Conservation (phyloP, 2,797 vertebrate species). For the Ctenopoma kingsleyae region DNA sequence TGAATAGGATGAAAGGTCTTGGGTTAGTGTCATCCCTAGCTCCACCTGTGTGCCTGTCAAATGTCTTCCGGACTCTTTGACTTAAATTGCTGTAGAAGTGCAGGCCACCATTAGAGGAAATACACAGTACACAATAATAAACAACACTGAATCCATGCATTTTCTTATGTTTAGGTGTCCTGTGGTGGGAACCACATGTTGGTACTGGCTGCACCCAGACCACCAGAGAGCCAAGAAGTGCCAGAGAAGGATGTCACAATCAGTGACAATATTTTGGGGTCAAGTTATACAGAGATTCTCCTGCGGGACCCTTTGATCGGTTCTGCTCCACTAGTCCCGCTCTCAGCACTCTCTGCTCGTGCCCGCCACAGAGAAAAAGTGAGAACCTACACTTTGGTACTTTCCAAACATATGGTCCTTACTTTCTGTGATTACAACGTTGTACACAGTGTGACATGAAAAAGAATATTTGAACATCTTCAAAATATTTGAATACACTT, state of each 20-base stretch:
- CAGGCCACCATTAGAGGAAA: neutral
- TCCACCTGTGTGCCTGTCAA: neutral
- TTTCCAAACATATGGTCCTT: neutral
- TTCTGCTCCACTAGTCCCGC: conserved; percentile 54
- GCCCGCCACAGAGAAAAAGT: conserved; percentile 88
- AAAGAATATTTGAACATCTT: too few species aligned
- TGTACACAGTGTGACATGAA: too few species aligned
- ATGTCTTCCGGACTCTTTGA: neutral
- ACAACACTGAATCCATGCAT: conserved; percentile 7
- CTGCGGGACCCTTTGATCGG: conserved; percentile 52
- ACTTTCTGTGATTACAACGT: neutral
- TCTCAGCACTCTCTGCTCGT: conserved; percentile 80
- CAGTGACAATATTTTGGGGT: conserved; percentile 58
- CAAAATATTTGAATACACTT: too few species aligned
- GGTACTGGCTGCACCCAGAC: conserved; percentile 86
- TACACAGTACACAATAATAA: neutral
- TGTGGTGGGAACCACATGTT: conserved; percentile 91
- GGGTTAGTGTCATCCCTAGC: neutral
- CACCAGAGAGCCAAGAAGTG: conserved; percentile 59
- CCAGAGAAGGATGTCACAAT: conserved; percentile 56
- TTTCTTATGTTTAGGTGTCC: conserved; percentile 78
- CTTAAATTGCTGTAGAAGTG: neutral
- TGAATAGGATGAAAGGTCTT: neutral
- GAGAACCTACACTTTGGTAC: conserved; percentile 23
- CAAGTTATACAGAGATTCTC: conserved; percentile 46